Percentiles rank a stretch among this genome's conserved stretches.
phyloP scores from a whole-genome alignment of 2,888 invertebrate species.

The Torymus auratus region DNA sequence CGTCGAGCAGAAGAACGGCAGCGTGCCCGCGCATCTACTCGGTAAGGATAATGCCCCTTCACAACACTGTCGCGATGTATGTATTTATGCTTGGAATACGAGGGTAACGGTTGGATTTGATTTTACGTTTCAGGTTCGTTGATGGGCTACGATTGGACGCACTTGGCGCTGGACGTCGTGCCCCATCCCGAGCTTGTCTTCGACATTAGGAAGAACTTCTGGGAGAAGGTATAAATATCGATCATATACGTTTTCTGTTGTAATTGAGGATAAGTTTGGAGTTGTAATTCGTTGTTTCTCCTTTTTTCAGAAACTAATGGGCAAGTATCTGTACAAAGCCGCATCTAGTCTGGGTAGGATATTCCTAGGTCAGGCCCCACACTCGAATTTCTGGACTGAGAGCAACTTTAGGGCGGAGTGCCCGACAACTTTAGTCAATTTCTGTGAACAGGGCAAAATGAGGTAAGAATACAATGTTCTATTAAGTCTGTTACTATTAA shows the following conservation, averaged over 20 bases:
- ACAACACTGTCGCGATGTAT: not conserved
- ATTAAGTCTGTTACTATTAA: no score
- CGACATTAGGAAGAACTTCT: constrained; percentile 67
- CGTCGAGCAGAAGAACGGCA: constrained; percentile 59
- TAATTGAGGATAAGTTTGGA: not conserved
- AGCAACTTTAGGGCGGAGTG: constrained; percentile 69
- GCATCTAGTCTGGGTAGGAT: constrained; percentile 67
- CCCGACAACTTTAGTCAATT: constrained; percentile 67
- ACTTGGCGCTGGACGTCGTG: constrained; percentile 64
- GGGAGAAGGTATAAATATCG: constrained; percentile 66
- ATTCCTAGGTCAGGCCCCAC: constrained; percentile 65
- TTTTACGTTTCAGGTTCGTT: constrained; percentile 65
- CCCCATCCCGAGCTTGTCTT: constrained; percentile 66
- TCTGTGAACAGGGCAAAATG: constrained; percentile 66
- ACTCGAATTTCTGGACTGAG: constrained; percentile 68
- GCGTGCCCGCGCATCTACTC: constrained; percentile 68
- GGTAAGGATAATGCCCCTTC: constrained; percentile 62
- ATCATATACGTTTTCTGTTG: constrained; percentile 7
- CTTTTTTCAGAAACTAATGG: constrained; percentile 67
- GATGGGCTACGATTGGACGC: constrained; percentile 70
- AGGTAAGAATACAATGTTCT: constrained; percentile 60
- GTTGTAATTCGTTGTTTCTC: not conserved
- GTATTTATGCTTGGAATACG: no score
- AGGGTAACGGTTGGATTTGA: not conserved
- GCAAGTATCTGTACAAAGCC: constrained; percentile 66